Conservation (phyloP, 2,113 vertebrate species). For the Aptenodytes patagonicus region DNA sequence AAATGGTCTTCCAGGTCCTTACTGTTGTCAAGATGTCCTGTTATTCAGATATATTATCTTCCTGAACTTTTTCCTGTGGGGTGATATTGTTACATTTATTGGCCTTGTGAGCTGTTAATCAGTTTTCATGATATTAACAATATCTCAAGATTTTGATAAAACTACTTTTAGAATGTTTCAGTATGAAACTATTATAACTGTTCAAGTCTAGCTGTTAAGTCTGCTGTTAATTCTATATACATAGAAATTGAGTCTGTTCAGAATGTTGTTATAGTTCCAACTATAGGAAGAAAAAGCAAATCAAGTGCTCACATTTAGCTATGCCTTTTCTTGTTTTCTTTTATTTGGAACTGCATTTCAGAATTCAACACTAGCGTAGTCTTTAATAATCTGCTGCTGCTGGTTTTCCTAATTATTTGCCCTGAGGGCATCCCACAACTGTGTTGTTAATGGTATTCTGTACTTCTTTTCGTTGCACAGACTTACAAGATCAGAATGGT, state of each 20-base stretch:
- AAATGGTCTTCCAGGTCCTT: constrained; percentile 42
- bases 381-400: constrained; percentile 59
- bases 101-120: constrained; percentile 34
- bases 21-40: not conserved
- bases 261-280: constrained; percentile 29
- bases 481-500: not conserved
- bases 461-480: constrained; percentile 26
- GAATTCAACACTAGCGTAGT: constrained; percentile 56
- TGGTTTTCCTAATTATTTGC: constrained; percentile 25
- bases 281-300: constrained; percentile 34
- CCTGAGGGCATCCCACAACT: not conserved
- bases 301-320: constrained; percentile 19
- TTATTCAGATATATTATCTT: constrained; percentile 20
- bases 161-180: constrained; percentile 28
- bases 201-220: constrained; percentile 48
- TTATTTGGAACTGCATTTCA: constrained; percentile 36
- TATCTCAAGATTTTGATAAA: constrained; percentile 48
- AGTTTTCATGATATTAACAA: constrained; percentile 4
- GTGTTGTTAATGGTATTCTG: not conserved
- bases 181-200: constrained; percentile 19
- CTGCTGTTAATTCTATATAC: constrained; percentile 54
- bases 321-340: constrained; percentile 38
- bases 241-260: constrained; percentile 47
- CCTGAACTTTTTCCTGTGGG: not conserved
- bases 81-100: constrained; percentile 31